phyloP scores from a whole-genome alignment of 2,888 invertebrate species.

The Cataglyphis livida region DNA sequence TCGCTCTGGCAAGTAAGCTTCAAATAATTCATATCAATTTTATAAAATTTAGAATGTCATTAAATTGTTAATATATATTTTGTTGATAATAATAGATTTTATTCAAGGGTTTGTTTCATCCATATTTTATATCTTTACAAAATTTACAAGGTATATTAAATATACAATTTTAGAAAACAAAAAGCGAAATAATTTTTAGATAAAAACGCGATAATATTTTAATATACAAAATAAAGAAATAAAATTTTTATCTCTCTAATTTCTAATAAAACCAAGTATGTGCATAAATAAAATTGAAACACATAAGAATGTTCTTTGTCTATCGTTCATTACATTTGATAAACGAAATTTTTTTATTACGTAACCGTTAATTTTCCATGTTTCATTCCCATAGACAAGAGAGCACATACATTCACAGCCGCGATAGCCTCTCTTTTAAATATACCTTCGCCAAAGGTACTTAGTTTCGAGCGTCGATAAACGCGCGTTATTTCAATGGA shows the following conservation, averaged over 20 bases:
- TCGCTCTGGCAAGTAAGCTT: constrained; percentile 60
- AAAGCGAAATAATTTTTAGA: not conserved
- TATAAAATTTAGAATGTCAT: not conserved
- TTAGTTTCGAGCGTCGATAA: not conserved
- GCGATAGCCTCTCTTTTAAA: not conserved
- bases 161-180: not conserved
- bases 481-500: not conserved
- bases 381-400: not conserved
- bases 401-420: not conserved
- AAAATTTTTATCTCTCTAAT: not conserved
- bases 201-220: not conserved
- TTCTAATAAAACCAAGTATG: not conserved
- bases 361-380: constrained; percentile 22
- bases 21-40: not conserved
- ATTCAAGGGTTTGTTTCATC: not conserved
- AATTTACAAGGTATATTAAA: constrained; percentile 1
- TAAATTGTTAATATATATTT: not conserved
- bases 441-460: not conserved
- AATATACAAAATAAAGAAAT: not conserved
- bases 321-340: not conserved
- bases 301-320: not conserved
- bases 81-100: not conserved
- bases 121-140: not conserved
- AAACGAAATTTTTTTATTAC: constrained; percentile 5
- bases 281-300: not conserved